Evolutionary conservation across 2,888 invertebrate genomes (phyloP).

Genomic region (Frankliniella intonsa): DNA sequence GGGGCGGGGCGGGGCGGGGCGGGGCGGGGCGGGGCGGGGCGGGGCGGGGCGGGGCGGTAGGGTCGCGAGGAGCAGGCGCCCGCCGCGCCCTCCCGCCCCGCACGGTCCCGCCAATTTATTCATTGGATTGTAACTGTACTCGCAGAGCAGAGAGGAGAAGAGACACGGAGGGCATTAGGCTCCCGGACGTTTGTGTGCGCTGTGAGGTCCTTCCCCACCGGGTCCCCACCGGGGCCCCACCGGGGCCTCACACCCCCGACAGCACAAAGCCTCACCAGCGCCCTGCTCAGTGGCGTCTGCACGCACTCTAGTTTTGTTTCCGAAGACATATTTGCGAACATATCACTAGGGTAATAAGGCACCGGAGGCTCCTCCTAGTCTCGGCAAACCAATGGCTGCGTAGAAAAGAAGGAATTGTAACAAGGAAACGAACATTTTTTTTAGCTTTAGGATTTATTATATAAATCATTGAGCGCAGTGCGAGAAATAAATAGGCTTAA

Average conservation of each 20-base stretch:
- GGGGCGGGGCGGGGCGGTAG: background rate
- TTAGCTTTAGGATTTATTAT: background rate
- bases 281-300: too few species aligned
- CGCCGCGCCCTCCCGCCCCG: background rate
- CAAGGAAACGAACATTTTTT: background rate
- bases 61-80: background rate
- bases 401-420: background rate
- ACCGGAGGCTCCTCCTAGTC: background rate
- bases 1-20: too few species aligned
- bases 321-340: too few species aligned
- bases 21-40: too few species aligned
- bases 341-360: background rate
- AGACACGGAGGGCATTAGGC: background rate
- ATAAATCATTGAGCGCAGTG: constrained; percentile 10
- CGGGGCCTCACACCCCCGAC: background rate
- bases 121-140: constrained; percentile 18
- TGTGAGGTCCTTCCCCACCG: too few species aligned
- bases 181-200: too few species aligned
- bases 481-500: constrained; percentile 12
- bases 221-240: too few species aligned
- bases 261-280: background rate
- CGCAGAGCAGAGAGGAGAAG: background rate
- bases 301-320: too few species aligned
- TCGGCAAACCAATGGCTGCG: background rate
- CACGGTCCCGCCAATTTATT: background rate